Evolutionary conservation across 2,797 vertebrate species (phyloP), one percentile per base, ranked within the genome.

Genomic region (Microhierax caerulescens): DNA sequence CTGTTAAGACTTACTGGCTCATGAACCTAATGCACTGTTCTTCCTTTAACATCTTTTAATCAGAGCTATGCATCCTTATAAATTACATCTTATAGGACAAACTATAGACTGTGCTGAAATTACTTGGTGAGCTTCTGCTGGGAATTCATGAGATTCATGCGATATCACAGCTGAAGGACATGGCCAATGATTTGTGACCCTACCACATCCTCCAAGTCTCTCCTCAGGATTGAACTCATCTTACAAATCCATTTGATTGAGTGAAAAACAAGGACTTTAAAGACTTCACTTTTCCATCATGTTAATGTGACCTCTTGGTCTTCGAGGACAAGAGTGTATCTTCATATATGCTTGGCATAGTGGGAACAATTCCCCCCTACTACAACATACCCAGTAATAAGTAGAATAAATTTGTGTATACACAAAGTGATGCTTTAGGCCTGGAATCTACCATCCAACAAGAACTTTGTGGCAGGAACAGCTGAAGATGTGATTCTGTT

Each of bases 401-500:
- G 14, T 41, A 74, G 30, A 88, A 86, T 61, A 88, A 67, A 86
- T 65, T 73, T 72, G 9, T 75, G 37, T 24, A 47, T 27, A 67
- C 7, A 69, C 28, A 76, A 54, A 22, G 4, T 54, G 24, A 80
- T 43, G 18, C 37, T 84, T 86, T 41, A 88, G 61, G 61, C 15
- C 45, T 57, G 57, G 37, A 90, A 73, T 13, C 32, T 72, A 85
- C 30, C 5, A 7, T 15, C 32, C 83, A 57, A 85, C 75, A 84
- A 90, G 5, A 76, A 81, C 13, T 64, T 72, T 45, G n/a, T 56
- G 13, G 5, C 36, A 68, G 64, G 64, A 91, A 88, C n/a, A 54
- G 64, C 68, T 92, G 43, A 93, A 32, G 24, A 83, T 53, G 53
- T 75, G 60, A 91, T 83, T 80, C 64, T 77, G 11, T 76, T 90